A percentile compares a stretch with the other conserved stretches of the same genome.
These are phyloP conservation scores for Vespertilio murinus DNA, from an alignment of 2,797 vertebrate genomes.

Conservation along the genomic window DNA sequence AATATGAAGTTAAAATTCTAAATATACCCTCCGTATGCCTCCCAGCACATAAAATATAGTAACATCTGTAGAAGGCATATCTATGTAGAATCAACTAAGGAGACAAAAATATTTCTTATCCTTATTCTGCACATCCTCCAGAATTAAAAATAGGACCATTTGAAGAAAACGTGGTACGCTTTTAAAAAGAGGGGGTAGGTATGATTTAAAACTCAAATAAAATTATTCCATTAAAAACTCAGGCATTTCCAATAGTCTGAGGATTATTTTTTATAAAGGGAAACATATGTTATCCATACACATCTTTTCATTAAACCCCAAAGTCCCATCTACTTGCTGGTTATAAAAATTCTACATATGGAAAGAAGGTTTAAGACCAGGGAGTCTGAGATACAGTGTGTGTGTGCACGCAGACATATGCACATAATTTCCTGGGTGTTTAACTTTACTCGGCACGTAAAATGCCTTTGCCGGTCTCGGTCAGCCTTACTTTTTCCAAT, in stretches of 20 bases:
- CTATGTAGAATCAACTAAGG: slow-evolving; percentile 18
- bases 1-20: slow-evolving; percentile 13
- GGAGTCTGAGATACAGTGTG: slow-evolving; percentile 15
- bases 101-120: not conserved
- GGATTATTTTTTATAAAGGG: slow-evolving; percentile 61
- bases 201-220: slow-evolving; percentile 61
- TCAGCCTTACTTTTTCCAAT: slow-evolving; percentile 3
- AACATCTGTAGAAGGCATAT: not conserved
- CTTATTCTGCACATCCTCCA: not conserved
- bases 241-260: slow-evolving; percentile 51
- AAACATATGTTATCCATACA: slow-evolving; percentile 67
- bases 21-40: not conserved
- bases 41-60: slow-evolving; percentile 13
- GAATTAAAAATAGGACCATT: slow-evolving; percentile 38
- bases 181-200: not conserved
- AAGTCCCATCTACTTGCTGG: slow-evolving; percentile 53
- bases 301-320: slow-evolving; percentile 65
- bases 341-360: slow-evolving; percentile 61
- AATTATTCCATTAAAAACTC: slow-evolving; percentile 51
- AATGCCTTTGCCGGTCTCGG: not conserved
- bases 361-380: slow-evolving; percentile 56
- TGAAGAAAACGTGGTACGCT: not conserved
- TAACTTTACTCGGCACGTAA: slow-evolving; percentile 11
- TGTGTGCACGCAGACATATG: not conserved
- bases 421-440: slow-evolving; percentile 2